These are phyloP conservation scores for Alosa sapidissima DNA, from an alignment of 2,797 vertebrate species.

Conservation along the genomic window DNA sequence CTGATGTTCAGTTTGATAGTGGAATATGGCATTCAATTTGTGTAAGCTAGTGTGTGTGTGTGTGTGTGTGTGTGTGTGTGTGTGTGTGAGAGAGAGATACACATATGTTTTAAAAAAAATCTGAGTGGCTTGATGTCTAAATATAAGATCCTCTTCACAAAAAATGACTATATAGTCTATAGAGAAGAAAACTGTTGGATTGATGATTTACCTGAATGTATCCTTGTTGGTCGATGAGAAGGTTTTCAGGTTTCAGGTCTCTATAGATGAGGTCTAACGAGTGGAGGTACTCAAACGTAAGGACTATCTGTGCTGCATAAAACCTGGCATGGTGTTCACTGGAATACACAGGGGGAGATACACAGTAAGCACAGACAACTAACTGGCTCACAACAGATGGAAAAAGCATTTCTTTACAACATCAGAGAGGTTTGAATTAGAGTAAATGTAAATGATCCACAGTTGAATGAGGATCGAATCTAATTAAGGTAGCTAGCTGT, in stretches of 20 bases:
- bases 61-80: too few relatives aligned
- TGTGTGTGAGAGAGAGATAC: too few relatives aligned
- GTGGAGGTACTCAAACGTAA: conserved; percentile 99
- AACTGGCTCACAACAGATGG: not conserved
- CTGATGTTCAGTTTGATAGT: not conserved
- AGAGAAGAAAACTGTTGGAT: not conserved
- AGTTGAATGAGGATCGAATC: not conserved
- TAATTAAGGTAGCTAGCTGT: not conserved
- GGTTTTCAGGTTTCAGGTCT: conserved; percentile 99
- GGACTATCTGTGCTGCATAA: conserved; percentile 99
- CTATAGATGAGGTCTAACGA: conserved; percentile 99
- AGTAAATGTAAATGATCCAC: too few relatives aligned
- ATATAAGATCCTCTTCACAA: not conserved
- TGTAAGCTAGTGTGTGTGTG: too few relatives aligned
- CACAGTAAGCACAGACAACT: not conserved
- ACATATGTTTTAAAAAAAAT: not conserved
- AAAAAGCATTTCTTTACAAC: not conserved
- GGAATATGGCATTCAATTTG: too few relatives aligned
- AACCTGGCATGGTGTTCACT: conserved; percentile 98
- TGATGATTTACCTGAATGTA: conserved; percentile 90
- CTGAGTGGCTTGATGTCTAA: not conserved
- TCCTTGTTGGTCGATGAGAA: conserved; percentile 99
- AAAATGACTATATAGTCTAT: not conserved
- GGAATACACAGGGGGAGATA: conserved; percentile 35
- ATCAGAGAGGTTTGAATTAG: not conserved